Evolutionary conservation across 2,888 invertebrate species (phyloP), one percentile per base, ranked within the genome.

Genomic region (Ormyrus rosae): DNA sequence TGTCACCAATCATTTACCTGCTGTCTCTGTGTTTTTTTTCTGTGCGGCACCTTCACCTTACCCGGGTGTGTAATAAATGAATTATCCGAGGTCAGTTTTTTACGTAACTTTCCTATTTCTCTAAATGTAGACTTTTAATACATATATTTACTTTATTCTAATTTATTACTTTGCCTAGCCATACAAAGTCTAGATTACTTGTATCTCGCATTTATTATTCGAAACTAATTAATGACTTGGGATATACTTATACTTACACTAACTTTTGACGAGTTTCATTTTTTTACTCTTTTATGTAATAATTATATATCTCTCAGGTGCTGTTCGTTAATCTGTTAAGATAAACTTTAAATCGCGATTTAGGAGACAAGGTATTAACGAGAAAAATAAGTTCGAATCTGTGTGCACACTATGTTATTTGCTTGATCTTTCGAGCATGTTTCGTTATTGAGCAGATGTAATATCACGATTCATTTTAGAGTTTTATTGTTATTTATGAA

Each of bases 61-160:
- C 68, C 73, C 74, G 60, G 79, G 79, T 70, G 50, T 76, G 61
- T 81, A 75, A 76, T 76, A 73, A 72, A 73, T 55, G 67, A 79
- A 71, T 75, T 77, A 34, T 48, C 45, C 85, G 90, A 90, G 90
- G 90, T 90, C 86, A 90, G 90, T 90, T 89, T 90, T 90, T 86
- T 90, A 90, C 84, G 88, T 90, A 86, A 90, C 90, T 86, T 90
- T 90, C 85, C 86, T 90, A 86, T 90, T 90, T 84, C 89, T 90
- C 85, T 90, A 88, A 90, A 84, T 84, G 78, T 84, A 82, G 71
- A 71, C 46, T 80, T 34, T 78, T 63, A 56, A 64, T 76, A 76
- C 72, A 71, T 56, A 60, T 48, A 65, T 67, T 65, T 71, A 34
- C 53, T 69, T 72, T 48, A 19, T 63, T 67, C 61, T 67, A 50